Base-by-base conservation (phyloP, 2,113 vertebrate genomes). In the Pachypanchax playfairii region DNA sequence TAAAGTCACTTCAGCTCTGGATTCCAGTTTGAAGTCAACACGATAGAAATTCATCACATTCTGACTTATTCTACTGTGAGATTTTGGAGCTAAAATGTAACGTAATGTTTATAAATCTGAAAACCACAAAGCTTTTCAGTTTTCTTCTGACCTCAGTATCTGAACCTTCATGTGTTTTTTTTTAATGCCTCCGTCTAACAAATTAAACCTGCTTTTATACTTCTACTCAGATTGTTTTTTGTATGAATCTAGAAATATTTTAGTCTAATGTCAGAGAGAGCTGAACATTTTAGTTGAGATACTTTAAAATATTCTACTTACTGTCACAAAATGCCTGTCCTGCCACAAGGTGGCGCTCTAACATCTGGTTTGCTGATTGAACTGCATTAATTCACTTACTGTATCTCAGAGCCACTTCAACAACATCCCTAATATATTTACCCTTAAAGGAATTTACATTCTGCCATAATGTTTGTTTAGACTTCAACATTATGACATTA, bases 201-300 rank as follows among this genome's bases (percentile, higher is more conserved):
- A 81, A 77, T 2, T 80, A 85, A 83, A 80, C 24, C 25, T 39
- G 58, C 41, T 83, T 85, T 83, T 72, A 3, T 35, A 41, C 68
- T 65, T 41, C 54, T 13, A 15, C 36, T 22, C 29, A 20, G 31
- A 25, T 18, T 43, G 59, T 38, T 52, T 38, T 53, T 2, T 35
- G 29, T 35, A 52, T 56, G 1, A 38, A 4, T 59, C 4, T 15
- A 3, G 26, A 36, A 3, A 13, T 12, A 12, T 36, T 12, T 36
- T 36, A 29, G 28, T 5, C 7, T 29, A 29, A 5, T 29, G 28
- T 29, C 7, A 29, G 28, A 29, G 4, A 29, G 28, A 29, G 28
- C 28, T 29, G 28, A 4, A 5, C 4, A 7, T 29, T 29, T 29
- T 29, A 29, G 4, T 29, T 29, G 28, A 29, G 7, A 29, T 5